Conservation (phyloP, 2,113 vertebrate genomes). For the Serinus canaria region DNA sequence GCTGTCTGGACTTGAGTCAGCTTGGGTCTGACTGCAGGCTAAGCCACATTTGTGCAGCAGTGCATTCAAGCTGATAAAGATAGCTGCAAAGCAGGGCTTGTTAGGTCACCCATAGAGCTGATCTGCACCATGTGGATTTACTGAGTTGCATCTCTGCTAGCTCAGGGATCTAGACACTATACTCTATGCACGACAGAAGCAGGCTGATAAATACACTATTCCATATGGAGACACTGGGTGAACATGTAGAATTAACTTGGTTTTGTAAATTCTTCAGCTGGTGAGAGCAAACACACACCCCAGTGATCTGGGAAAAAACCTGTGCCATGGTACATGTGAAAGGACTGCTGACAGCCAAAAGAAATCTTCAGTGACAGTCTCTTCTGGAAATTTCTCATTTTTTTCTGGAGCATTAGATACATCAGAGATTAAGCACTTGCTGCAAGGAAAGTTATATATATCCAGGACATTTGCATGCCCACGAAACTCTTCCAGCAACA, state of each 20-base stretch:
- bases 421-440: background rate
- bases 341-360: background rate
- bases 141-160: background rate
- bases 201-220: background rate
- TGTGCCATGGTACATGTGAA: background rate
- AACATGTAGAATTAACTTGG: background rate
- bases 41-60: constrained; percentile 20
- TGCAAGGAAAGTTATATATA: background rate
- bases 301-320: background rate
- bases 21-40: background rate
- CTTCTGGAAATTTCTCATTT: background rate
- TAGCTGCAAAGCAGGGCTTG: background rate
- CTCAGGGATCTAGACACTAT: background rate
- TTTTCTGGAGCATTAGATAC: constrained; percentile 10
- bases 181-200: background rate
- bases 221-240: background rate
- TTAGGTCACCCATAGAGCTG: constrained; percentile 20
- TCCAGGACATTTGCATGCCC: background rate
- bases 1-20: background rate
- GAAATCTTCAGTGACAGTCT: background rate
- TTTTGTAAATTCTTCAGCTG: constrained; percentile 1
- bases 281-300: background rate
- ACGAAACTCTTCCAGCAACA: background rate
- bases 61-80: constrained; percentile 23
- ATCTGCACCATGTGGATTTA: constrained; percentile 2